A percentile compares a stretch with the other conserved stretches of the same genome.
Evolutionary conservation across 1,140 invertebrate species (phyloP).

Genomic region (Sinella curviseta): DNA sequence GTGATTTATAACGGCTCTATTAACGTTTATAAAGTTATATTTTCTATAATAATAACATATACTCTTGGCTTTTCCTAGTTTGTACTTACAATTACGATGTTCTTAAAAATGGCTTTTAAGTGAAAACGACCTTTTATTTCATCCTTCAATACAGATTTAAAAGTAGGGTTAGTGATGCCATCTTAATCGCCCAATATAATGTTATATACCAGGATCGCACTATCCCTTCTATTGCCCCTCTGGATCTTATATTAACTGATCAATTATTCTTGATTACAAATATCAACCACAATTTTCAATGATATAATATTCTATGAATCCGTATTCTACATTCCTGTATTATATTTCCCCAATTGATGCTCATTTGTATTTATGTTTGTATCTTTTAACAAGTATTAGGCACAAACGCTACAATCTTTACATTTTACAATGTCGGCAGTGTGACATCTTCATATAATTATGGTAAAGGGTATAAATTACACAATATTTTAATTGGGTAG

Average conservation of each 20-base stretch:
- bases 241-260: too few relatives aligned
- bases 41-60: background rate
- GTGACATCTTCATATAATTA: background rate
- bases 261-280: too few relatives aligned
- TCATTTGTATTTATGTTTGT: background rate
- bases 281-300: too few relatives aligned
- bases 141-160: background rate
- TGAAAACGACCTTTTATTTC: background rate
- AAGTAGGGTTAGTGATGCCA: background rate
- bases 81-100: conserved; percentile 25
- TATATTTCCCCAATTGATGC: background rate
- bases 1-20: background rate
- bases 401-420: background rate
- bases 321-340: background rate
- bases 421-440: conserved; percentile 17
- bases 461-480: background rate
- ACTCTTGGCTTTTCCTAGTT: conserved; percentile 23
- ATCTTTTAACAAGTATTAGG: background rate
- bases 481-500: background rate
- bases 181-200: too few relatives aligned
- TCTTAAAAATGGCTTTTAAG: conserved; percentile 24
- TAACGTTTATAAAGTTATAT: conserved; percentile 11
- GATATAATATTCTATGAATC: too few relatives aligned
- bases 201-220: background rate
- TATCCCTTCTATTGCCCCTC: too few relatives aligned